Evolutionary conservation across 2,113 vertebrate genomes (phyloP).

Genomic region (Paracyprichromis sp.): DNA sequence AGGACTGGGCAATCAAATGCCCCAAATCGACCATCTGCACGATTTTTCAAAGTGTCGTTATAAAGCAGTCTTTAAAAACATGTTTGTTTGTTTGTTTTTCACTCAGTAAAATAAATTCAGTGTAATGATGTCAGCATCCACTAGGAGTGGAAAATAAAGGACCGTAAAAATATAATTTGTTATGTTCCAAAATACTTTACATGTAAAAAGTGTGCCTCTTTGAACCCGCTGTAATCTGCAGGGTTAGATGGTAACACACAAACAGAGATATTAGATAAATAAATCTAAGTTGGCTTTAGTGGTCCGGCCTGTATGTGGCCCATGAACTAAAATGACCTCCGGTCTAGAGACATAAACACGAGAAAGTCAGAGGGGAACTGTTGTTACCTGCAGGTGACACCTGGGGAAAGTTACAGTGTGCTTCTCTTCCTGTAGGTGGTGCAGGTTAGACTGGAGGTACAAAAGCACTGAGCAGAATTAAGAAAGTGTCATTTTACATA

Average conservation of each 20-base stretch:
- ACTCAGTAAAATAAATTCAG: neutral
- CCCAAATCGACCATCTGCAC: neutral
- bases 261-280: neutral
- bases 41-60: neutral
- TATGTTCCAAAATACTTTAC: neutral
- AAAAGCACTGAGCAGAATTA: neutral
- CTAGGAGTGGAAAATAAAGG: neutral
- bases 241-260: neutral
- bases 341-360: neutral
- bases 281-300: neutral
- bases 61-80: neutral
- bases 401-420: neutral
- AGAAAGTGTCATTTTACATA: neutral
- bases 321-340: neutral
- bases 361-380: neutral
- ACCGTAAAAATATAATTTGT: neutral
- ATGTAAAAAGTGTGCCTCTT: neutral
- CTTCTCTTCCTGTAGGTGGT: neutral
- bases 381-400: neutral
- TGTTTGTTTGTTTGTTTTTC: neutral
- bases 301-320: neutral
- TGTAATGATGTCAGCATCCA: neutral
- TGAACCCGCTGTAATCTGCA: neutral
- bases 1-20: neutral
- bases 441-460: neutral